phyloP scores from a whole-genome alignment of 2,113 vertebrate genomes.

The Burhinus oedicnemus region DNA sequence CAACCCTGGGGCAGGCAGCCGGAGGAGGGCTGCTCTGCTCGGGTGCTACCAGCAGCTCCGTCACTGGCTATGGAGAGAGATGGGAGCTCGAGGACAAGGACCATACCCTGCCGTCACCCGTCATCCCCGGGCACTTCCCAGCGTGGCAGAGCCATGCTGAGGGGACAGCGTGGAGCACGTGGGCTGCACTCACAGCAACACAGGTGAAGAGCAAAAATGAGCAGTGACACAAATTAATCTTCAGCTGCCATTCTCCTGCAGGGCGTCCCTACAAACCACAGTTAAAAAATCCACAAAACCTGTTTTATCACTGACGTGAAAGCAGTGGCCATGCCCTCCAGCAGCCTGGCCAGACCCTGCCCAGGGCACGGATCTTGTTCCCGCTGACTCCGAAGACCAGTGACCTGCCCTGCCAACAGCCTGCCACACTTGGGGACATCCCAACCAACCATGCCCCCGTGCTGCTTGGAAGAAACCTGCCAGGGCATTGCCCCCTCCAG shows the following conservation, averaged over 20 bases:
- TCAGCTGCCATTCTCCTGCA: not conserved
- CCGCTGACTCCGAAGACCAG: not conserved
- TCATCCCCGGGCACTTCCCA: not conserved
- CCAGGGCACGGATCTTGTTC: not conserved
- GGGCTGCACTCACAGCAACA: not conserved
- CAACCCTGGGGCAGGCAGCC: not conserved
- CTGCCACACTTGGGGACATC: not conserved
- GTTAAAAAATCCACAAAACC: not conserved
- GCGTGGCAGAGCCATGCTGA: rapidly evolving
- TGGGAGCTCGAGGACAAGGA: not conserved
- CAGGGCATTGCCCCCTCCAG: not conserved
- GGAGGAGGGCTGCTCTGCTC: not conserved
- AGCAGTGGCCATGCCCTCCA: not conserved
- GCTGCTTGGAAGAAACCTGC: not conserved
- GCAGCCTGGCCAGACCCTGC: not conserved
- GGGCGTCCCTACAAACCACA: not conserved
- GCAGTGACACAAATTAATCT: not conserved
- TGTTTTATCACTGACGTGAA: not conserved
- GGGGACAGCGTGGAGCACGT: rapidly evolving
- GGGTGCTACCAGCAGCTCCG: not conserved
- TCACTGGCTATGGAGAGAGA: rapidly evolving
- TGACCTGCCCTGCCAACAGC: not conserved
- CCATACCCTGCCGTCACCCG: not conserved
- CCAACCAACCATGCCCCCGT: rapidly evolving
- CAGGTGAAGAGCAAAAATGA: not conserved